Base-by-base conservation (phyloP, 2,888 invertebrate genomes). In the Panopea generosa region DNA sequence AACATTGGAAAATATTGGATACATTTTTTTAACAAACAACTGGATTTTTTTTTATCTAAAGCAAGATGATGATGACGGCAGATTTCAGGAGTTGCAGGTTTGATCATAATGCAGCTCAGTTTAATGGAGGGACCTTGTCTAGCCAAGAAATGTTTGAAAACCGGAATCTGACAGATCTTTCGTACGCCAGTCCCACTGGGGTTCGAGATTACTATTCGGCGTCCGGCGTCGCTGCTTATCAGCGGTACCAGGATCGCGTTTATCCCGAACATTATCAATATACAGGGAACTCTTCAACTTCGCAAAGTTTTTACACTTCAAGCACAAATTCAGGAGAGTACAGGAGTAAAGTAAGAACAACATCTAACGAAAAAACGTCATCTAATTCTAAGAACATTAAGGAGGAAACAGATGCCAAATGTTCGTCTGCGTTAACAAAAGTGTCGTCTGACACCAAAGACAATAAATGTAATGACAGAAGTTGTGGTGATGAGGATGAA, bases 41-140 rank as follows among this genome's bases (percentile, higher is more conserved):
- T n/a, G n/a, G n/a, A n/a, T n/a, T n/a, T n/a, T n/a, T n/a, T n/a
- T n/a, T n/a, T n/a, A 33, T 33, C 11, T 11, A 33, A 33, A 9
- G n/a, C 66, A 77, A 55, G 40, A 89, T 84, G 86, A 89, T 89
- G 89, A 91, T 91, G 90, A 89, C 89, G 86, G 86, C 89, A n/a
- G 91, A 91, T 72, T 87, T 89, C 68, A 84, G 91, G 40, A 91
- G 91, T 74, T 91, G 91, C 63, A 82, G 91, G 67, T 91, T 89
- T 80, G 91, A 91, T 72, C 82, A 82, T 26, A 77, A 81, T 65
- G 65, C 79, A 14, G 75, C 74, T 16, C 73, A 81, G 40, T 76
- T 72, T n/a, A 69, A 65, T 26, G 82, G 77, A 14, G 70, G 65
- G 29, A 57, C 67, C 20, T 56, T 72, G 55, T 67, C 69, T 45